Conservation (phyloP, 2,797 vertebrate species). For the Silurus lanzhouensis region DNA sequence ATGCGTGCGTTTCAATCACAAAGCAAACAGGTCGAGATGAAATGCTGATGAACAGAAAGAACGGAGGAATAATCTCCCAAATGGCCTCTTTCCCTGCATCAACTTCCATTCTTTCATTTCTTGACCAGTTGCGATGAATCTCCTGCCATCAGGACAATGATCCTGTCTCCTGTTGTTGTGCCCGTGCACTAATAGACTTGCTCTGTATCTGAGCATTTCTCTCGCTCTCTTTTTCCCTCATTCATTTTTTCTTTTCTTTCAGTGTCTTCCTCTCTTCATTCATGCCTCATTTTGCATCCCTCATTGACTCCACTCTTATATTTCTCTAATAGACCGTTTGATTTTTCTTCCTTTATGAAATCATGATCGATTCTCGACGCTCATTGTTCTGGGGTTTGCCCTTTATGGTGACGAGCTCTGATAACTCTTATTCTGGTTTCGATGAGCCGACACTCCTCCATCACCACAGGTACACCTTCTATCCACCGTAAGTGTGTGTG, state of each 20-base stretch:
- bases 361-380: constrained; percentile 72
- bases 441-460: not conserved
- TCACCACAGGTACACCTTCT: too few species aligned
- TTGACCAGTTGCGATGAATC: constrained; percentile 67
- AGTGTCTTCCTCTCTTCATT: constrained; percentile 23
- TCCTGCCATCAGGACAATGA: constrained; percentile 71
- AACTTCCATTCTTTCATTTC: constrained; percentile 59
- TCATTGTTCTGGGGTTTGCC: constrained; percentile 62
- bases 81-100: constrained; percentile 3
- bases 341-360: constrained; percentile 69
- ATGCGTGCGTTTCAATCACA: constrained; percentile 39
- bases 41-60: constrained; percentile 33
- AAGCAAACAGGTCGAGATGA: constrained; percentile 39
- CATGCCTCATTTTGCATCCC: constrained; percentile 50
- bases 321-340: constrained; percentile 74
- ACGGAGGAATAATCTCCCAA: constrained; percentile 25
- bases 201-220: constrained; percentile 57
- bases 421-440: constrained; percentile 25
- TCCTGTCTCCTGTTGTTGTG: constrained; percentile 68
- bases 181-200: constrained; percentile 60
- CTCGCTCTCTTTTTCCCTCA: constrained; percentile 52
- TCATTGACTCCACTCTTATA: constrained; percentile 68
- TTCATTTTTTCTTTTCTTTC: not conserved
- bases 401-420: constrained; percentile 16
- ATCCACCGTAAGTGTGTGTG: not conserved